phyloP scores from a whole-genome alignment of 2,888 invertebrate genomes.

The Acheta domesticus region DNA sequence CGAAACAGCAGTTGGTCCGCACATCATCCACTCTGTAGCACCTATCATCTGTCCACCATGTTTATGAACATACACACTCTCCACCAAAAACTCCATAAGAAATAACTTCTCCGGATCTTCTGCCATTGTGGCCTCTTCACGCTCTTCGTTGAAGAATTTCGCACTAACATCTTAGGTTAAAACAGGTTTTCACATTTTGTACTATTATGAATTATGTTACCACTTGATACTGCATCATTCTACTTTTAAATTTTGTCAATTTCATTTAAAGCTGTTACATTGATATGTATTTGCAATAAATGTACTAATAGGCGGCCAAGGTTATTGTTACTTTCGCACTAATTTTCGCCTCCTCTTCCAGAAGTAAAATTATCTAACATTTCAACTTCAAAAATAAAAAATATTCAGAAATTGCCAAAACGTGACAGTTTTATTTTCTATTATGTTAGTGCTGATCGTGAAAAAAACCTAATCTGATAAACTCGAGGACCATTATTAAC shows the following conservation, averaged over 20 bases:
- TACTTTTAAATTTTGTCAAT: neutral
- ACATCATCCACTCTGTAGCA: constrained; percentile 18
- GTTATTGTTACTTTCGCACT: neutral
- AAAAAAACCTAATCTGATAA: no score
- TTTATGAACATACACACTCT: neutral
- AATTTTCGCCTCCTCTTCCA: no score
- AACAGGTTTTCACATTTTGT: neutral
- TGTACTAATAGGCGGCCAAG: neutral
- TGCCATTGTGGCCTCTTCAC: neutral
- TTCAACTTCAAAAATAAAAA: no score
- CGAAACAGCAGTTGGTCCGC: neutral
- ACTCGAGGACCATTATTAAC: no score
- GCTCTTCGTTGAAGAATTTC: no score
- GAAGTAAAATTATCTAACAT: no score
- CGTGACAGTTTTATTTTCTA: no score
- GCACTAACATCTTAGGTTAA: no score
- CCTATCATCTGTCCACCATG: neutral
- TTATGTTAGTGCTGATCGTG: no score
- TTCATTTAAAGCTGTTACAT: no score
- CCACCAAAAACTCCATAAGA: neutral
- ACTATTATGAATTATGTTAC: neutral
- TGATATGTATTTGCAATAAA: neutral
- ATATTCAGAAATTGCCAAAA: no score
- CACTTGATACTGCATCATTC: neutral
- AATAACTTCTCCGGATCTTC: neutral